Evolutionary conservation across 2,797 vertebrate species (phyloP).

Genomic region (Anguilla anguilla): DNA sequence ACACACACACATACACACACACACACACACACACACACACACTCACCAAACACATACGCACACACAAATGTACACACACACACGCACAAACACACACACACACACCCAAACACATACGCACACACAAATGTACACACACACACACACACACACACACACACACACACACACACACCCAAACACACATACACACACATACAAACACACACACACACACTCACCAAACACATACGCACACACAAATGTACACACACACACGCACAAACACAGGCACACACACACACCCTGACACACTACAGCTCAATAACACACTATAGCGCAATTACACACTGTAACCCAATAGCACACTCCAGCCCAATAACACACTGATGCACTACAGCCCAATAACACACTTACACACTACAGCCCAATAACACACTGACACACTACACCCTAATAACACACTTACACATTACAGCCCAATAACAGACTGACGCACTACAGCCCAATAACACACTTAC

Average conservation of each 20-base stretch:
- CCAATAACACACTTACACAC: background rate
- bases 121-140: too few species aligned
- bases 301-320: too few species aligned
- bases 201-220: too few species aligned
- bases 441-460: too few species aligned
- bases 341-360: conserved; percentile 30
- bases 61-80: background rate
- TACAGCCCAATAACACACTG: conserved; percentile 44
- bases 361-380: conserved; percentile 41
- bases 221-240: too few species aligned
- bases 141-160: conserved; percentile 41
- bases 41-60: background rate
- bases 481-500: conserved; percentile 47
- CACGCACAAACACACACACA: background rate
- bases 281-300: background rate
- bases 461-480: background rate
- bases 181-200: conserved; percentile 38
- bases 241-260: too few species aligned
- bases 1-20: background rate
- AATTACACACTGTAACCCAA: too few species aligned
- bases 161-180: conserved; percentile 31
- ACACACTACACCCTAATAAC: conserved; percentile 25
- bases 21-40: background rate
- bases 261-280: too few species aligned
- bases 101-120: too few species aligned